Conservation (phyloP, 2,797 vertebrate species). For the Miichthys miiuy region DNA sequence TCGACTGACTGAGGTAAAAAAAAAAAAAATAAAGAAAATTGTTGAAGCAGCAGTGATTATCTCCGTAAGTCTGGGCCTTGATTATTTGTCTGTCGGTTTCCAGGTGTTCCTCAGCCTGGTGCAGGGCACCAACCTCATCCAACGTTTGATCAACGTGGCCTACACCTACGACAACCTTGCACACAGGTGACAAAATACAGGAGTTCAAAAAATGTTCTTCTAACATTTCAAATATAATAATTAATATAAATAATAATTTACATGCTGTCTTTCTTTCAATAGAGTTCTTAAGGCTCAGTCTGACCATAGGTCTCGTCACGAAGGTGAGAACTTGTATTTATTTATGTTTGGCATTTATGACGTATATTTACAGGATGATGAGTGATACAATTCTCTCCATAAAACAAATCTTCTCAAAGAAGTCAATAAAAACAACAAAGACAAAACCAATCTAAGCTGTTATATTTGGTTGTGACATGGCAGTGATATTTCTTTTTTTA, state of each 20-base stretch:
- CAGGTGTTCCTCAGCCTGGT: slow-evolving; percentile 97
- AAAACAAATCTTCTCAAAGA: not conserved
- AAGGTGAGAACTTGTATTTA: slow-evolving; percentile 87
- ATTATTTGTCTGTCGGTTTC: not conserved
- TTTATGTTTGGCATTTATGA: not conserved
- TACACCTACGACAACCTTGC: slow-evolving; percentile 99
- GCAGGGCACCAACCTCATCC: slow-evolving; percentile 97
- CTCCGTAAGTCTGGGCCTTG: fast-evolving
- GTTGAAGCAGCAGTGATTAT: not conserved
- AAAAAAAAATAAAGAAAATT: not conserved
- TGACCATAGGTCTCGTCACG: slow-evolving; percentile 96
- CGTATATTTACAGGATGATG: not conserved
- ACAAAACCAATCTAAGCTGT: not conserved
- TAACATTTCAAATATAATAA: not conserved
- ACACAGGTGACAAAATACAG: slow-evolving; percentile 87
- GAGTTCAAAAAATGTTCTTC: not conserved
- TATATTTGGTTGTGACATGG: not conserved
- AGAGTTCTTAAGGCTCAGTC: slow-evolving; percentile 98
- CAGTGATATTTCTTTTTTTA: not conserved
- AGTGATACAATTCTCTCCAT: not conserved
- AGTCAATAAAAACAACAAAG: not conserved
- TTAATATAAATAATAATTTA: not conserved
- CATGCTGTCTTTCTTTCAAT: slow-evolving; percentile 12
- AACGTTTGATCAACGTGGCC: slow-evolving; percentile 97
- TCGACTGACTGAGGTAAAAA: slow-evolving; percentile 92